Percentiles rank a stretch among this genome's conserved stretches.
These are phyloP conservation scores for Laothoe populi DNA, from an alignment of 2,888 invertebrate species.

Conservation along the genomic window DNA sequence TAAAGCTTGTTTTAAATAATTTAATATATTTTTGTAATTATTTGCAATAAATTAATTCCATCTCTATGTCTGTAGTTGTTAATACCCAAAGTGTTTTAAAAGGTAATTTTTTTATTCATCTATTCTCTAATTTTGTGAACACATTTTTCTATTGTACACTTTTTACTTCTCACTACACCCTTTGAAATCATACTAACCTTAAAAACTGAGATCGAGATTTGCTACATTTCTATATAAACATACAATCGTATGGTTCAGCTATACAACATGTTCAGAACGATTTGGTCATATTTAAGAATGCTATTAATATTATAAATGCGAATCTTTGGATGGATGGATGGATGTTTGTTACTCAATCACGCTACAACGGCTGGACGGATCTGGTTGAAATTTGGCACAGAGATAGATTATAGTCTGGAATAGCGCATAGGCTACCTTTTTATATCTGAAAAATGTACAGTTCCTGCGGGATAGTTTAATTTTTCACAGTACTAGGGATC, in stretches of 20 bases:
- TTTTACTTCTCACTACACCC: constrained; percentile 5
- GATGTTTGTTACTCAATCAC: too few species aligned
- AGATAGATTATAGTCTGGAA: too few species aligned
- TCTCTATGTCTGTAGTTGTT: constrained; percentile 27
- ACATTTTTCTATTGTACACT: neutral
- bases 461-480: too few species aligned
- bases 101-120: constrained; percentile 11
- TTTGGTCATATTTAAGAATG: too few species aligned
- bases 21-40: constrained; percentile 27
- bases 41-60: constrained; percentile 59
- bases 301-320: too few species aligned
- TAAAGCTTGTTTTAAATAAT: constrained; percentile 42
- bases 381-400: too few species aligned
- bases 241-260: neutral
- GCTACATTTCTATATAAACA: neutral
- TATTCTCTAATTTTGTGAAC: constrained; percentile 5
- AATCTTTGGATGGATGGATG: too few species aligned
- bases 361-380: too few species aligned
- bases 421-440: too few species aligned
- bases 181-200: neutral
- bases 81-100: constrained; percentile 6
- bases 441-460: too few species aligned
- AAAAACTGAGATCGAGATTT: neutral
- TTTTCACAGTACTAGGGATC: too few species aligned
- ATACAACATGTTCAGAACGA: too few species aligned